Evolutionary conservation across 1,140 invertebrate genomes (phyloP), one percentile per base, ranked within the genome.

Genomic region (Daktulosphaira vitifoliae): DNA sequence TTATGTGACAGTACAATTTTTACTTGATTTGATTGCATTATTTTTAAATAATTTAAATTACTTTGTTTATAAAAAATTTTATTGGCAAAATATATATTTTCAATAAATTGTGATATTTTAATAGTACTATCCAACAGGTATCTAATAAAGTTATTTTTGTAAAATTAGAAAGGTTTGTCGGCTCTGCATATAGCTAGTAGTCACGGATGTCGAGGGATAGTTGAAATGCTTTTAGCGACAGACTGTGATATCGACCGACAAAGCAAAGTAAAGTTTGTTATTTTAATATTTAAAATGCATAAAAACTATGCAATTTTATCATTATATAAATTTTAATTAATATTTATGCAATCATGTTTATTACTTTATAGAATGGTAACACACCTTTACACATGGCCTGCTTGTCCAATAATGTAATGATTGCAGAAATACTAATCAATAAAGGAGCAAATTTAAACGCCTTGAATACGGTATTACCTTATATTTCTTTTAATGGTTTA

Each of bases 341-440:
- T 33, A 33, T 6, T 33, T 33, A 33, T 6, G 11, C 5, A 33
- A 33, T 33, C 5, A 33, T 33, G 29, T 33, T 66, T 46, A 46
- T 51, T 29, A 26, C 56, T 62, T 79, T 77, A 37, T 73, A 89
- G 87, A 81, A 82, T 71, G 86, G 87, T 1, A 88, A 86, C 67
- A 84, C 86, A 16, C 80, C 87, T 1, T 74, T 90, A n/a, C 87
- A 90, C 73, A 75, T 87, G 44, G 85, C 88, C 20, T 86, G 84
- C 52, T 80, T 83, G 64, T 81, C 81, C 1, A 87, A 89, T 72
- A 81, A 86, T 67, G 76, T 79, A 3, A 82, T 86, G 54, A 83
- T 83, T 18, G 84, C 87, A 3, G 81, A 86, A 74, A 77, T 86
- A 66, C 76, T 90, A 29, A 81, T 89, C 50, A 77, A 81, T 8